Conservation (phyloP, 2,888 invertebrate genomes). For the Andrena camellia region DNA sequence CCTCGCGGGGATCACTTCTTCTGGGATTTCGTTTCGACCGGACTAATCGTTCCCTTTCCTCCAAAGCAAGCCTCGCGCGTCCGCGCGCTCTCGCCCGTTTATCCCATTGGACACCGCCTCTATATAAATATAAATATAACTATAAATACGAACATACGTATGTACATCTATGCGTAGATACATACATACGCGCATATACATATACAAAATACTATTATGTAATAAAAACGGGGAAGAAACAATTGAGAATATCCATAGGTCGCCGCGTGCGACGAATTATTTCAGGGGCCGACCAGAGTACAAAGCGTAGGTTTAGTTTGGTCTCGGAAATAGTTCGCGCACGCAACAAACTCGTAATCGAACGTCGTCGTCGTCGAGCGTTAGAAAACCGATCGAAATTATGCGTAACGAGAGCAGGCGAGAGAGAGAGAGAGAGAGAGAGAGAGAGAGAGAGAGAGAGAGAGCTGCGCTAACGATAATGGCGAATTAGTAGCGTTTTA, state of each 20-base stretch:
- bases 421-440: neutral
- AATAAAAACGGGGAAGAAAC: conserved; percentile 40
- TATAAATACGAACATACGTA: conserved; percentile 18
- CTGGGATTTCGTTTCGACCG: conserved; percentile 34
- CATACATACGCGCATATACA: conserved; percentile 33
- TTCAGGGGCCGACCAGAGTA: conserved; percentile 82
- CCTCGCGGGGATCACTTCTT: conserved; percentile 38
- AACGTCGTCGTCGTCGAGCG: conserved; percentile 62
- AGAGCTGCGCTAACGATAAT: neutral
- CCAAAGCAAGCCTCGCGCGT: conserved; percentile 9
- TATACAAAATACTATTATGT: conserved; percentile 42
- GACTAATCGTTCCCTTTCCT: conserved; percentile 14
- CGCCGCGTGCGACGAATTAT: conserved; percentile 78
- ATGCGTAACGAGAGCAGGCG: neutral
- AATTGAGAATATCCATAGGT: conserved; percentile 48
- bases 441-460: neutral
- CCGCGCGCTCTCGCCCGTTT: conserved; percentile 13
- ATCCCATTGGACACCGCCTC: conserved; percentile 39
- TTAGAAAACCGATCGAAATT: conserved; percentile 43
- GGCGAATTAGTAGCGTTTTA: neutral
- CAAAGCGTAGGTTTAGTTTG: conserved; percentile 83
- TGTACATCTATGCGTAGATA: conserved; percentile 15
- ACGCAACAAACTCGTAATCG: conserved; percentile 59
- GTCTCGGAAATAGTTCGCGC: conserved; percentile 79
- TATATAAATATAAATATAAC: conserved; percentile 22